phyloP scores from a whole-genome alignment of 2,888 invertebrate species.

The Cactoblastis cactorum region DNA sequence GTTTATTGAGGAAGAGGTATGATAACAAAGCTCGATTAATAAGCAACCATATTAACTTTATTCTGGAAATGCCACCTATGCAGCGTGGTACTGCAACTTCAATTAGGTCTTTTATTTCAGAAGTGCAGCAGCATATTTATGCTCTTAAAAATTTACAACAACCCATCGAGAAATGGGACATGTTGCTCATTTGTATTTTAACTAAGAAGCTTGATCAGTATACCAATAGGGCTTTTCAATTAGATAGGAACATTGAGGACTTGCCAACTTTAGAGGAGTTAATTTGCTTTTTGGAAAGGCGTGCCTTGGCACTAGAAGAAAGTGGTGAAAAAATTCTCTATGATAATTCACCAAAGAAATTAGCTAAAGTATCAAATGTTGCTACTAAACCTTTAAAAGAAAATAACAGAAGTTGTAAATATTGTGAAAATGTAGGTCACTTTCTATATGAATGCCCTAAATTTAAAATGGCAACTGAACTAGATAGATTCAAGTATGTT shows the following conservation, averaged over 20 bases:
- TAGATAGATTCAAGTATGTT: conserved; percentile 11
- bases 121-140: conserved; percentile 17
- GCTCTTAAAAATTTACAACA: conserved; percentile 15
- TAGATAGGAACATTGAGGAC: conserved; percentile 15
- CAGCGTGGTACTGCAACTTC: conserved; percentile 21
- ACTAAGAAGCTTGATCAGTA: conserved; percentile 14
- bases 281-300: background rate
- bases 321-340: background rate
- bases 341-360: background rate
- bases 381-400: background rate
- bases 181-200: conserved; percentile 13
- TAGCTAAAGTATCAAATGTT: background rate
- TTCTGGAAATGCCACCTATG: conserved; percentile 17
- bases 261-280: conserved; percentile 13
- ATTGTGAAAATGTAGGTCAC: conserved; percentile 14
- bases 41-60: conserved; percentile 12
- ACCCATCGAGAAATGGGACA: conserved; percentile 11
- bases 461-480: conserved; percentile 10
- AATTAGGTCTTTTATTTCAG: conserved; percentile 19
- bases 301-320: background rate
- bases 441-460: conserved; percentile 12
- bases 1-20: conserved; percentile 16
- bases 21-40: conserved; percentile 17
- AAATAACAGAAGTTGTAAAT: background rate
- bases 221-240: conserved; percentile 16